Conservation (phyloP, 2,113 vertebrate species). For the Alosa alosa region DNA sequence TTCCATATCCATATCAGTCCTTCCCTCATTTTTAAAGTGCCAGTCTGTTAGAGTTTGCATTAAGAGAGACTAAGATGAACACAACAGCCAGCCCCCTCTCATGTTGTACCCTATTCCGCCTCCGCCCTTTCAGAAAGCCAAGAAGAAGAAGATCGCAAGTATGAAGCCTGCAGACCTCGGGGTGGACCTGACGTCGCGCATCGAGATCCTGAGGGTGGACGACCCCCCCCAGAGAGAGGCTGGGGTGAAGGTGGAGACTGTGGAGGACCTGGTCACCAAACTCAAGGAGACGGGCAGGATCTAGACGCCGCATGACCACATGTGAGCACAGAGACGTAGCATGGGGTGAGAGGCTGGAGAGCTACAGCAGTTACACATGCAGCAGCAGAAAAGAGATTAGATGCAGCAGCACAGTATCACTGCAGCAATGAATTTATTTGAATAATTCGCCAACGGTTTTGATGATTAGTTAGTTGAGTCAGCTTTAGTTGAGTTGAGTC, state of each 20-base stretch:
- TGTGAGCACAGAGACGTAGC: background rate
- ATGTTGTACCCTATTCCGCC: background rate
- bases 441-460: too few species aligned
- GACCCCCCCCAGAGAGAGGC: constrained; percentile 83
- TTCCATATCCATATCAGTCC: background rate
- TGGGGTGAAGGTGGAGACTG: constrained; percentile 83
- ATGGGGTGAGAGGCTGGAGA: constrained; percentile 21
- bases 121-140: constrained; percentile 80
- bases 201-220: constrained; percentile 79
- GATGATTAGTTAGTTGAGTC: too few species aligned
- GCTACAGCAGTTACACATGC: background rate
- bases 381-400: too few species aligned
- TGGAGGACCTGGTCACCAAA: constrained; percentile 81
- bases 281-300: constrained; percentile 78
- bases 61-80: background rate
- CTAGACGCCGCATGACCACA: constrained; percentile 60
- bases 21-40: background rate
- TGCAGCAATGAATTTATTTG: too few species aligned
- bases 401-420: too few species aligned
- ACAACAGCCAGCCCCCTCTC: background rate
- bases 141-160: constrained; percentile 87
- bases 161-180: constrained; percentile 82
- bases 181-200: constrained; percentile 76
- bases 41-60: background rate
- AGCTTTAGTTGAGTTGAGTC: too few species aligned